Conservation (phyloP, 2,113 vertebrate genomes). For the Gulo gulo region DNA sequence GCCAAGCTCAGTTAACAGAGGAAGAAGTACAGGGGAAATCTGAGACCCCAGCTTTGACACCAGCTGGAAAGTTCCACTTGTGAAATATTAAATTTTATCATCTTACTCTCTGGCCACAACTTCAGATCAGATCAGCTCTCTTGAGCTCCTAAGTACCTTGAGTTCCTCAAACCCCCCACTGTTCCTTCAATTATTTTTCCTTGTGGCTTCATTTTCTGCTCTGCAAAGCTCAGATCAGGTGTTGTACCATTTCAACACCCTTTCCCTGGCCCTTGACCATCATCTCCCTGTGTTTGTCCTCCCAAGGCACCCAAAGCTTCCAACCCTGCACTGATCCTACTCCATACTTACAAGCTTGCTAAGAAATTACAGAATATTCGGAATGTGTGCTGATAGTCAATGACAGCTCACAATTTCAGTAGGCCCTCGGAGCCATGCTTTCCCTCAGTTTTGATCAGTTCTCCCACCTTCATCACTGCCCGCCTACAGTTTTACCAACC, state of each 20-base stretch:
- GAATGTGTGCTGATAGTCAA: not conserved
- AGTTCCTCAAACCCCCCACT: not conserved
- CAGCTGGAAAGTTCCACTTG: not conserved
- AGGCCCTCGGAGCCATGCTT: rapidly evolving
- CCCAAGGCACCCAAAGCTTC: not conserved
- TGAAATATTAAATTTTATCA: not conserved
- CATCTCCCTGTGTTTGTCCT: not conserved
- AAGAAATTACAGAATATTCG: not conserved
- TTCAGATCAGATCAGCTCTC: not conserved
- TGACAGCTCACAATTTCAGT: not conserved
- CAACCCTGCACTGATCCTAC: not conserved
- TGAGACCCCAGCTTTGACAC: not conserved
- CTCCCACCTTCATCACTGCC: not conserved
- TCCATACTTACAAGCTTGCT: not conserved
- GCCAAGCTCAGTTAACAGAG: not conserved
- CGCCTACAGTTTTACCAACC: not conserved
- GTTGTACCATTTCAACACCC: not conserved
- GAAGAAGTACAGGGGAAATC: not conserved
- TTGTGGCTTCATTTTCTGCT: not conserved
- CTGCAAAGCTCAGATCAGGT: not conserved
- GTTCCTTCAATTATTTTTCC: not conserved
- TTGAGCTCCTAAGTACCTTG: not conserved
- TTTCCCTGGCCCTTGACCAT: not conserved
- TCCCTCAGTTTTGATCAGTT: not conserved
- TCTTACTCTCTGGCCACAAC: not conserved